Base-by-base conservation (phyloP, 1,140 invertebrate genomes). In the Colletes gigas region DNA sequence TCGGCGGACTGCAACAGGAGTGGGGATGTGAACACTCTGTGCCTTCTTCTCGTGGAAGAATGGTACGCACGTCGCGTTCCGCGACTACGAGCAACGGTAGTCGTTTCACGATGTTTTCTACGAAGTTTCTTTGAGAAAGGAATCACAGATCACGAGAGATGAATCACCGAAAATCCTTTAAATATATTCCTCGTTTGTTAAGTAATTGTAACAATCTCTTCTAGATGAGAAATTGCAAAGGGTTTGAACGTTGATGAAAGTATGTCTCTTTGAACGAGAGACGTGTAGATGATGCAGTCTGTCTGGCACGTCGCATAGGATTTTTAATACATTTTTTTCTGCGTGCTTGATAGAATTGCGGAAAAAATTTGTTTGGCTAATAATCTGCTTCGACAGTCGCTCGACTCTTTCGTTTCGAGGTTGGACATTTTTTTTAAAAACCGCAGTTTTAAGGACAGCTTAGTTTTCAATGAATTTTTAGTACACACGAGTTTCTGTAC, bases 281-380 rank as follows among this genome's bases (percentile, higher is more conserved):
- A 59, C 55, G 4, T 19, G 0, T 59, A 4, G n/a, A 62, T 14
- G 12, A 9, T 39, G 21, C 59, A 39, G 21, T 62, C 14, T 12
- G 21, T 1, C 50, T 50, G 10, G 50, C 19, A 55, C 21, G 67
- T 41, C 7, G 30, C 21, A 4, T 75, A 54, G 0, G 41, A 30
- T 55, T 67, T 67, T 57, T 57, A 55, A 57, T 67, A 41, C 2
- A 75, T 0, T 74, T 59, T 59, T 54, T 19, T n/a, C 15, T 30
- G 71, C 44, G 9, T 39, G 50, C 41, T 74, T 44, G 12, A 39
- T 52, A 60, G 10, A 21, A 19, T 9, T 21, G 14, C 57, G 0
- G 17, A 17, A 55, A 17, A 17, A 12, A 66, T n/a, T 2, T n/a
- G 44, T 2, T 50, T 12, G 30, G 10, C 17, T 21, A 74, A 30